Conservation (phyloP, 2,888 invertebrate species). For the Dorcus hopei region DNA sequence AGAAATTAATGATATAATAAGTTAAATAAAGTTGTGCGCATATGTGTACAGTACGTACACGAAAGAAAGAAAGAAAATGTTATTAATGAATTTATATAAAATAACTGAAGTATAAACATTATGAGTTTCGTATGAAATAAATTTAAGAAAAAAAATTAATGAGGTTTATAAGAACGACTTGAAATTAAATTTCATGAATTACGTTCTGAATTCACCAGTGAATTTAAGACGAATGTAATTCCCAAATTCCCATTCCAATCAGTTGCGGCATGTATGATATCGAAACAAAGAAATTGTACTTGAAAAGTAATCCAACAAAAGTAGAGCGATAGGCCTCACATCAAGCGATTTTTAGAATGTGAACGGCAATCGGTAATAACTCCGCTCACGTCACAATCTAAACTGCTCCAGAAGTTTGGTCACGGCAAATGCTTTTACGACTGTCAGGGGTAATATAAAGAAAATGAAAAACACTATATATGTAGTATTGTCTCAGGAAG, state of each 20-base stretch:
- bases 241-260: constrained; percentile 49
- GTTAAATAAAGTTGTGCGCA: no score
- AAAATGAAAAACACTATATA: constrained; percentile 79
- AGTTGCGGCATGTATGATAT: constrained; percentile 44
- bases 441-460: constrained; percentile 83
- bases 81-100: no score
- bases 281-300: constrained; percentile 49
- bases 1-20: no score
- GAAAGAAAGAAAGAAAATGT: no score
- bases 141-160: no score
- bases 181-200: no score
- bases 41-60: no score
- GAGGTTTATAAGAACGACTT: no score
- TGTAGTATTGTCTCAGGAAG: constrained; percentile 47
- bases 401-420: constrained; percentile 63
- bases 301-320: constrained; percentile 46
- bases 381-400: constrained; percentile 48
- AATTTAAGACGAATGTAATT: neutral
- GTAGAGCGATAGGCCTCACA: constrained; percentile 47
- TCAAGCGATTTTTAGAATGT: constrained; percentile 42
- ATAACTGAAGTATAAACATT: no score
- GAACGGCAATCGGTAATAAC: constrained; percentile 39
- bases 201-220: no score
- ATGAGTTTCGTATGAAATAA: no score
- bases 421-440: constrained; percentile 87